A percentile compares a stretch with the other conserved stretches of the same genome.
Conservation (phyloP, 2,113 vertebrate species). For the Albula goreensis region DNA sequence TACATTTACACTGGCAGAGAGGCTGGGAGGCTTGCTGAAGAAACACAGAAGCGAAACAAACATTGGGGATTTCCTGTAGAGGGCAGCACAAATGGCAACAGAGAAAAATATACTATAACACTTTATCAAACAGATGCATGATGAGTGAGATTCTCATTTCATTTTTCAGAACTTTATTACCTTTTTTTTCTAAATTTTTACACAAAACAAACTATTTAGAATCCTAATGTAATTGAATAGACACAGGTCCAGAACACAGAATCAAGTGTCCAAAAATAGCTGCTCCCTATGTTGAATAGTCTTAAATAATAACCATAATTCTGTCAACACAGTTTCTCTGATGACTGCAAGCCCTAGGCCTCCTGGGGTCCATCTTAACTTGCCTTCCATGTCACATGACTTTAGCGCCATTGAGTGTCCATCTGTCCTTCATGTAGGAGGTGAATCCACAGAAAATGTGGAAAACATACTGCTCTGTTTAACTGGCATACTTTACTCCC, state of each 20-base stretch:
- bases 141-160: constrained; percentile 67
- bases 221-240: constrained; percentile 62
- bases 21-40: constrained; percentile 77
- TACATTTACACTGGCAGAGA: constrained; percentile 94
- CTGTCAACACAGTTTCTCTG: constrained; percentile 54
- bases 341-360: constrained; percentile 40
- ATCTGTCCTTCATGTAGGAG: constrained; percentile 1
- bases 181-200: constrained; percentile 44
- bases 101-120: constrained; percentile 86
- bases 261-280: constrained; percentile 60
- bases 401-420: background rate
- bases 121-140: constrained; percentile 85
- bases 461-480: background rate
- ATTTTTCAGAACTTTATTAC: constrained; percentile 36
- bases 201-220: constrained; percentile 78
- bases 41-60: constrained; percentile 81
- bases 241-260: constrained; percentile 48
- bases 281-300: constrained; percentile 60
- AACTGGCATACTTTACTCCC: background rate
- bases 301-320: constrained; percentile 51
- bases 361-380: constrained; percentile 35
- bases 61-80: constrained; percentile 79
- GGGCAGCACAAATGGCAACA: constrained; percentile 88
- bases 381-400: constrained; percentile 20
- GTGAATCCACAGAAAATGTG: background rate